Percentiles rank a stretch among this genome's conserved stretches.
Evolutionary conservation across 1,140 invertebrate species (phyloP).

Genomic region (Lineus longissimus): DNA sequence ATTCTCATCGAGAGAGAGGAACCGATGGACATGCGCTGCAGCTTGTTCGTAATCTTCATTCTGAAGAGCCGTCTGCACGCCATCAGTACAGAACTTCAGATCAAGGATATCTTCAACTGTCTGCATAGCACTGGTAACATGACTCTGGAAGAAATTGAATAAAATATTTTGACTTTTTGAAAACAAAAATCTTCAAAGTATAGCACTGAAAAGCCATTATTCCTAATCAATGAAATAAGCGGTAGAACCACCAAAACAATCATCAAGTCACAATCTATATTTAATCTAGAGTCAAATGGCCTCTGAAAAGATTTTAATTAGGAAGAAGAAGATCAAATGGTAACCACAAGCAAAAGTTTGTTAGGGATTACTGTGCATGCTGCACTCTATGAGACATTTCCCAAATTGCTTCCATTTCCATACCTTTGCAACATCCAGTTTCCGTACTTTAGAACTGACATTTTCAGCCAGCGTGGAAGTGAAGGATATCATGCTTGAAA

Average conservation of each 20-base stretch:
- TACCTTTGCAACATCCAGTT: conserved; percentile 89
- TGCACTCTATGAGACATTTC: too few species aligned
- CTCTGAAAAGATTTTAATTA: too few species aligned
- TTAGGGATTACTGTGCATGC: too few species aligned
- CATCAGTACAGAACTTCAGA: conserved; percentile 90
- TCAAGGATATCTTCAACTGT: conserved; percentile 94
- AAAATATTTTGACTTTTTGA: too few species aligned
- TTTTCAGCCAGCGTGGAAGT: conserved; percentile 87
- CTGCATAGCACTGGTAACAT: conserved; percentile 90
- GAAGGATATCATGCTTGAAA: conserved; percentile 57
- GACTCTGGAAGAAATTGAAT: conserved; percentile 61
- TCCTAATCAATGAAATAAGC: neutral
- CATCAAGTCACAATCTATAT: too few species aligned
- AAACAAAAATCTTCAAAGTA: neutral
- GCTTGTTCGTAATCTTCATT: conserved; percentile 76
- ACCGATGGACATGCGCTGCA: conserved; percentile 90
- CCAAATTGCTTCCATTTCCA: too few species aligned
- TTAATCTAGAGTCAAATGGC: too few species aligned
- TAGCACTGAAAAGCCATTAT: neutral
- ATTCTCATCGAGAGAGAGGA: conserved; percentile 90
- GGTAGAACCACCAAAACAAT: neutral
- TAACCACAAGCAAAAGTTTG: too few species aligned
- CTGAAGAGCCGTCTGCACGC: conserved; percentile 84
- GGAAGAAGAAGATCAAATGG: too few species aligned
- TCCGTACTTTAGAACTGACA: conserved; percentile 92